Percentiles rank a stretch among this genome's conserved stretches.
Conservation (phyloP, 2,797 vertebrate species). For the Cryptoprocta ferox region DNA sequence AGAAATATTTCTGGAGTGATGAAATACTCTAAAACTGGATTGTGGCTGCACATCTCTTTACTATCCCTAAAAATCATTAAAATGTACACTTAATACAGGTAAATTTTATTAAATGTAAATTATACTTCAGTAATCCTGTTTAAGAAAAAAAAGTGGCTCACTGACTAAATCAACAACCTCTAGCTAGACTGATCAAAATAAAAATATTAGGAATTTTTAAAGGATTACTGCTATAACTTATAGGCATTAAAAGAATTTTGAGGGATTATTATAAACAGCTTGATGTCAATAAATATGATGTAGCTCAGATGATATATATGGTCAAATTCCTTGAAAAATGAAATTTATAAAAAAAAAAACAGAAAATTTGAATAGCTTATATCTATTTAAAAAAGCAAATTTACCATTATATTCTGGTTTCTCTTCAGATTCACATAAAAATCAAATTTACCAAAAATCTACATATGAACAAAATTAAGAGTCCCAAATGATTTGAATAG, state of each 20-base stretch:
- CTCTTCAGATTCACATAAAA: background rate
- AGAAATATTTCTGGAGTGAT: background rate
- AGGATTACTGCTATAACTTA: background rate
- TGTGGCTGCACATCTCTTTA: background rate
- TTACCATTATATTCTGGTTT: background rate
- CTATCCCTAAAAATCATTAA: background rate
- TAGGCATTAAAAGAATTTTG: background rate
- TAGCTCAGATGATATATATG: background rate
- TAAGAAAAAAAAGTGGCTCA: background rate
- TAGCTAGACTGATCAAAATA: background rate
- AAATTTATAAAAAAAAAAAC: background rate
- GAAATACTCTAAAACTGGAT: background rate
- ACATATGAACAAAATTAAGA: background rate
- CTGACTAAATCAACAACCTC: background rate
- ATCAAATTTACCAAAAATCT: background rate
- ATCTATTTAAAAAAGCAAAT: slow-evolving; percentile 2
- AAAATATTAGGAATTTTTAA: background rate
- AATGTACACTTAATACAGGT: background rate
- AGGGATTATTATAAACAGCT: background rate
- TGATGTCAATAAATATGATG: background rate
- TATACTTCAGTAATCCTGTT: background rate
- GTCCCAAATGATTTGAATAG: background rate
- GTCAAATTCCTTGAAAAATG: background rate
- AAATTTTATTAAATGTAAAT: background rate
- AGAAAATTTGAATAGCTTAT: background rate